Evolutionary conservation across 2,888 invertebrate species (phyloP).

Genomic region (Microplitis deprimator): DNA sequence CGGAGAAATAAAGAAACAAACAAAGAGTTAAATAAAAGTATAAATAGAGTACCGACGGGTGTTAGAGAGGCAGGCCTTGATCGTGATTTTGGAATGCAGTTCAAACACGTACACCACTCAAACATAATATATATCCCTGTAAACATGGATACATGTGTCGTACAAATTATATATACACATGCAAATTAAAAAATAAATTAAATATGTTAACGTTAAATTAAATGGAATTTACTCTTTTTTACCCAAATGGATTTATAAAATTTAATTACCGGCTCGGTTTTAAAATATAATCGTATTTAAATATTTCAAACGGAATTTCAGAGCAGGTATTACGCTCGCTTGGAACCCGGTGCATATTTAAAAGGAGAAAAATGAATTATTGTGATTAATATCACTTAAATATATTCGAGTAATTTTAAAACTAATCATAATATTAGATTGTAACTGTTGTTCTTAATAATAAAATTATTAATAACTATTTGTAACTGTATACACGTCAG

Average conservation of each 20-base stretch:
- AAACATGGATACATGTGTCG: constrained; percentile 46
- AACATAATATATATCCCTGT: constrained; percentile 45
- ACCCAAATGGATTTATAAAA: not conserved
- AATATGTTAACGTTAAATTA: not conserved
- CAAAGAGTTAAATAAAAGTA: constrained; percentile 55
- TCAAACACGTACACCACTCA: constrained; percentile 31
- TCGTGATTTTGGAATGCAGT: constrained; percentile 65
- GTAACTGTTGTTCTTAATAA: not conserved
- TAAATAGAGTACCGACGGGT: constrained; percentile 64
- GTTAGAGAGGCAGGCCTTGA: constrained; percentile 55
- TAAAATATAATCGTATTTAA: not conserved
- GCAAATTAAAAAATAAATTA: constrained; percentile 44
- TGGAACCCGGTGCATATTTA: not conserved
- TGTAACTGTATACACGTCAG: not conserved
- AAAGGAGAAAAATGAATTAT: not conserved
- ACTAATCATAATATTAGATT: not conserved
- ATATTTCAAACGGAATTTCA: not conserved
- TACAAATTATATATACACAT: constrained; percentile 50
- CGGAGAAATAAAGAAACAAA: constrained; percentile 47
- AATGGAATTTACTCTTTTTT: not conserved
- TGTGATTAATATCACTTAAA: not conserved
- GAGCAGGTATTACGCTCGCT: not conserved
- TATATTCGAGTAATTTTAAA: not conserved
- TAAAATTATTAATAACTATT: not conserved
- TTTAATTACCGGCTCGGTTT: not conserved